Evolutionary conservation across 2,113 vertebrate species (phyloP), one percentile per base, ranked within the genome.

Genomic region (Sterrhoptilus dennistouni): DNA sequence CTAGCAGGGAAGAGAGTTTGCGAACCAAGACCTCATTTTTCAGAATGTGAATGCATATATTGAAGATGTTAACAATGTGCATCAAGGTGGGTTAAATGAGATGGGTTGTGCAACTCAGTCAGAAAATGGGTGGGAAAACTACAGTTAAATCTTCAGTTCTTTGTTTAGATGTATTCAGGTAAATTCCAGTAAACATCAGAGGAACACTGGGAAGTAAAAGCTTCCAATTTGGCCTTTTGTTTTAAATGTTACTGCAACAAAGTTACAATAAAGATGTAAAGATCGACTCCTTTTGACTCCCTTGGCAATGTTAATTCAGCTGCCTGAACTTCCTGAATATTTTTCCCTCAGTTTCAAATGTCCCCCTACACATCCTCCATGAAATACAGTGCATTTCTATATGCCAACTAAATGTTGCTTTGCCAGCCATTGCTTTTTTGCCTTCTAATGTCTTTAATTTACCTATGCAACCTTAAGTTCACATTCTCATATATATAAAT

Each of bases 381-480:
- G 81, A 88, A 76, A 78, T 20, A 44, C 14, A 42, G 54, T 87
- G 25, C 25, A 23, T 47, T 71, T 89, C 65, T 54, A 14, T 63
- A n/a, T 2, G 4, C 60, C n/a, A 93, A 17, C 63, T 74, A 56
- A 75, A 64, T 29, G 42, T 44, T 78, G 28, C 50, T 85, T 57
- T 87, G 24, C 68, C 63, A 93, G 53, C 25, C 21, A 69, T 68
- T 82, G 35, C 61, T 69, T 88, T 66, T 66, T 25, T 92, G 57
- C 65, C 59, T 96, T 81, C 28, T 92, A 92, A 89, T 57, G 70
- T 18, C 40, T 94, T 89, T 89, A 91, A 95, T 93, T 94, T 97
- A 92, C 91, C 89, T 95, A 64, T 82, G 53, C 87, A 91, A 91
- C 74, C 65, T 94, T 87, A 96, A 95, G 89, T 95, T 96, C 79